Evolutionary conservation across 2,113 vertebrate genomes (phyloP), one percentile per base, ranked within the genome.

Genomic region (Sigmodon hispidus): DNA sequence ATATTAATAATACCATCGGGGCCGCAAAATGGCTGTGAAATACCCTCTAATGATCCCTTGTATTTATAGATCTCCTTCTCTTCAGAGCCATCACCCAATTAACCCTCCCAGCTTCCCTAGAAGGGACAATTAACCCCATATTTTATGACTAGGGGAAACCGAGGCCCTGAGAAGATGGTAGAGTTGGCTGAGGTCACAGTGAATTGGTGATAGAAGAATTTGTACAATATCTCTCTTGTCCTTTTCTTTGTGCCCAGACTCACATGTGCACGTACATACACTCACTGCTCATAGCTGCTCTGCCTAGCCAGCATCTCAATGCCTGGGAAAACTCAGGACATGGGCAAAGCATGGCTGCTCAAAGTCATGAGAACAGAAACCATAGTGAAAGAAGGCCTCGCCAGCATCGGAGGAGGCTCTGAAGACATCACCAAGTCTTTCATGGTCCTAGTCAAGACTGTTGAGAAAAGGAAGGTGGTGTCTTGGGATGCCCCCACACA

Each of bases 1-100:
- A 92, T 79, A 91, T 95, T 97, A 96, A 94, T 97, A 86, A 97
- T 36, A 79, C 94, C 86, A 89, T 22, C n/a, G 90, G 94, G 88
- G 61, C 96, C 89, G 67, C 93, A 95, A 81, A 96, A 94, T 0
- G 50, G 86, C 96, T 89, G 83, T 94, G 93, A 96, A 96, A 77
- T 95, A 24, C 88, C 73, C 89, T 94, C 83, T 97, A 98, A 97
- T 98, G 95, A 97, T 77, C 92, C 87, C 96, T 87, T 96, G 40
- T 59, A 87, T 96, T 97, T 96, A 97, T 95, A 91, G 96, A 94
- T 94, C 86, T 29, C 91, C 94, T 95, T 87, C 84, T 87, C 88
- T 97, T 96, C 94, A 97, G 94, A 97, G 96, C 87, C 94, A 89
- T 96, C 75, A 86, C 95, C 94, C 94, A 97, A 91, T 95, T 89